Evolutionary conservation across 2,797 vertebrate genomes (phyloP).

Genomic region (Pseudochirops corinnae): DNA sequence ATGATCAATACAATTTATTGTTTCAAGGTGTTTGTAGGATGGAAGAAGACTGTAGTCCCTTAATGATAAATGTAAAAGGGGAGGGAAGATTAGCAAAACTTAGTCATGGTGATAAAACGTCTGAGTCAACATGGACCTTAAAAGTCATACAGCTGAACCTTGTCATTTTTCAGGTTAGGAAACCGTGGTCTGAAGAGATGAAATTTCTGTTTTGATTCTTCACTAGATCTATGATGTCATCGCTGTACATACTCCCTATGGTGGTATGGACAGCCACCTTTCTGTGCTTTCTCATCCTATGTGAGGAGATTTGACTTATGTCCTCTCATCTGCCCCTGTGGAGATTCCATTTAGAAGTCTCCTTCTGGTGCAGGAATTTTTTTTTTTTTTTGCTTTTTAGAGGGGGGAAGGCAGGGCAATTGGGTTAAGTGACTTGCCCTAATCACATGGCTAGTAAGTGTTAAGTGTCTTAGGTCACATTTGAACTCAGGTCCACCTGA

Average conservation of each 20-base stretch:
- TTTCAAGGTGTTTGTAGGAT: background rate
- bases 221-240: background rate
- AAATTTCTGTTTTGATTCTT: background rate
- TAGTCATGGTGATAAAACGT: background rate
- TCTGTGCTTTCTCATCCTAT: background rate
- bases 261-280: background rate
- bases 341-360: background rate
- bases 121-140: background rate
- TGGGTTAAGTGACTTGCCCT: no score
- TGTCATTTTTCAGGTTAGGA: background rate
- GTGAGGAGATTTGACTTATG: background rate
- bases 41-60: background rate
- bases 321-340: background rate
- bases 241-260: background rate
- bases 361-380: background rate
- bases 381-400: no score
- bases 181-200: background rate
- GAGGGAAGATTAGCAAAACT: background rate
- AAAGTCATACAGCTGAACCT: background rate
- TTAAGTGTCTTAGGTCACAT: no score
- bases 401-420: no score
- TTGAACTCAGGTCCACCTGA: no score
- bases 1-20: background rate
- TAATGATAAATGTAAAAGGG: background rate
- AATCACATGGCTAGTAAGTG: no score